phyloP scores from a whole-genome alignment of 2,888 invertebrate genomes.

The Eristalinus aeneus region DNA sequence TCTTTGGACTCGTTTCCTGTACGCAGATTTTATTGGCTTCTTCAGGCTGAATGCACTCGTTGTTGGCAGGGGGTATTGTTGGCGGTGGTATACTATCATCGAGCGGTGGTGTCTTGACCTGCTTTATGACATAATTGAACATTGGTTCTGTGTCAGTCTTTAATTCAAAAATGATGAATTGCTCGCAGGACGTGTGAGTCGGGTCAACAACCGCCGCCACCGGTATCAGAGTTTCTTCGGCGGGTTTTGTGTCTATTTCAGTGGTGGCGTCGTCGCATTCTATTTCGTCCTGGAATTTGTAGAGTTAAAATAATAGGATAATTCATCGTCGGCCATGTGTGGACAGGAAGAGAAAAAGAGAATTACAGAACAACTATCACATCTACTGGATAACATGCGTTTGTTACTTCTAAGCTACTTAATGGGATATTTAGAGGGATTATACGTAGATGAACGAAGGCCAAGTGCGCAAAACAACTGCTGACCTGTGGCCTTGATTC shows the following conservation, averaged over 20 bases:
- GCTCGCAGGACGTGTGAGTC: neutral
- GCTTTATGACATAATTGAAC: conserved; percentile 36
- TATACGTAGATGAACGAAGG: neutral
- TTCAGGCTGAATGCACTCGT: neutral
- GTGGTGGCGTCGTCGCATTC: conserved; percentile 13
- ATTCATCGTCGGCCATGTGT: conserved; percentile 49
- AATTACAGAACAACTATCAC: conserved; percentile 6
- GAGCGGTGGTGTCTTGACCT: conserved; percentile 20
- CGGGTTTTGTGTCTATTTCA: conserved; percentile 2
- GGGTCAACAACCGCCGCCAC: neutral
- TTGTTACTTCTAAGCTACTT: conserved; percentile 12
- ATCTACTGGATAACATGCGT: conserved; percentile 35
- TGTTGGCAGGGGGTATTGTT: neutral
- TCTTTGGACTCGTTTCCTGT: conserved; percentile 5
- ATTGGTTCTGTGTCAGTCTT: conserved; percentile 32
- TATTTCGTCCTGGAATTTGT: conserved; percentile 62
- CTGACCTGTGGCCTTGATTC: neutral
- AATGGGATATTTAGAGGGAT: neutral
- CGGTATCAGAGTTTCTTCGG: neutral
- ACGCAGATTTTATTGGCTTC: conserved; percentile 4
- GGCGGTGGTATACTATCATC: neutral
- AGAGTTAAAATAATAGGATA: conserved; percentile 71
- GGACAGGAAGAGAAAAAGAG: conserved; percentile 22
- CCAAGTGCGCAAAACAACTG: neutral
- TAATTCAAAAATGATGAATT: conserved; percentile 51